Conservation (phyloP, 1,140 invertebrate genomes). For the Branchinecta lynchi region DNA sequence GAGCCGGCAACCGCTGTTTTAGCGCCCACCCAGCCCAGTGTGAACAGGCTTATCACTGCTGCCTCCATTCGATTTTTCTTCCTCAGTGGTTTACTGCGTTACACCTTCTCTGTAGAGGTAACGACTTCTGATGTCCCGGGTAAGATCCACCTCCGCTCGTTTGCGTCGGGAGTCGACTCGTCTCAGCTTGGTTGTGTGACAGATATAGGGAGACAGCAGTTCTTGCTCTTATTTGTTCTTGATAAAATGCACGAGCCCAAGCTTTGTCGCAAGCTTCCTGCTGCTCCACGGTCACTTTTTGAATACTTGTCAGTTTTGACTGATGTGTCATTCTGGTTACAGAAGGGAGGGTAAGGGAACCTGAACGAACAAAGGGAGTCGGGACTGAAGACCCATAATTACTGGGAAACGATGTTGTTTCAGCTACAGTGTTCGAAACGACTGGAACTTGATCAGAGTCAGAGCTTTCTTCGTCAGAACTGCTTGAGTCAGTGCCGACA, state of each 20-base stretch:
- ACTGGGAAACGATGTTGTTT: constrained; percentile 5
- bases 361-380: constrained; percentile 9
- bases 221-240: no score
- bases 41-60: no score
- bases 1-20: no score
- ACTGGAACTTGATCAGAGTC: constrained; percentile 9
- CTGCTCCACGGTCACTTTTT: constrained; percentile 9
- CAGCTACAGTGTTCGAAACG: background rate
- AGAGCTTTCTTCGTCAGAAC: constrained; percentile 8
- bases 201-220: no score
- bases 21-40: no score
- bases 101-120: no score
- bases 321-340: background rate
- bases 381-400: background rate
- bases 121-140: no score
- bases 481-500: constrained; percentile 4
- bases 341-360: background rate
- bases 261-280: constrained; percentile 8
- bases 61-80: no score
- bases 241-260: constrained; percentile 8
- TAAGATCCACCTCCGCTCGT: no score
- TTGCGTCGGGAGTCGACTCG: no score
- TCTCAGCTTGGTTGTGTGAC: no score
- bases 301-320: background rate
- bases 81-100: no score